phyloP scores from a whole-genome alignment of 2,797 vertebrate genomes.

The Chaetophractus vellerosus region DNA sequence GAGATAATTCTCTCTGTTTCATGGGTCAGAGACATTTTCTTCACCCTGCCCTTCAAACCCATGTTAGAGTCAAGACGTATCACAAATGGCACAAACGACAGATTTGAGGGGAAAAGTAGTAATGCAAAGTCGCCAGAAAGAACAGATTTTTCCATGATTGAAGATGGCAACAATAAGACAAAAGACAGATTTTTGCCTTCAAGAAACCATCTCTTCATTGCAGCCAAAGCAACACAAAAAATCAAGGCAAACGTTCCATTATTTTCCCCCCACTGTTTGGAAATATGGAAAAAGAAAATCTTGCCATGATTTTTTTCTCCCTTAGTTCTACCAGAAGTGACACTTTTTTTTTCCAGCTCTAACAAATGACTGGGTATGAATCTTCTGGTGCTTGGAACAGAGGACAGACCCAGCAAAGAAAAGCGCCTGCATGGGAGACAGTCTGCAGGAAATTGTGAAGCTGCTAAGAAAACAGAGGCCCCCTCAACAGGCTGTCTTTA shows the following conservation, averaged over 20 bases:
- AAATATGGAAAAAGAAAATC: conserved; percentile 82
- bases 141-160: conserved; percentile 85
- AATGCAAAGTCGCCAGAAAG: conserved; percentile 75
- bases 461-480: conserved; percentile 82
- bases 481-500: conserved; percentile 65
- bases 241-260: conserved; percentile 77
- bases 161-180: conserved; percentile 86
- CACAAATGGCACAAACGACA: conserved; percentile 37
- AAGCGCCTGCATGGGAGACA: conserved; percentile 52
- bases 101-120: conserved; percentile 62
- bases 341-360: conserved; percentile 10
- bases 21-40: background rate
- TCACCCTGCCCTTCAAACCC: background rate
- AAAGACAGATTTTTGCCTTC: conserved; percentile 87
- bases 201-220: conserved; percentile 71
- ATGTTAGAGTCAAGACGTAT: conserved; percentile 39
- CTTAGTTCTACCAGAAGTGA: conserved; percentile 75
- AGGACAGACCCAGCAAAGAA: conserved; percentile 56
- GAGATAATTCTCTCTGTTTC: background rate
- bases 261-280: conserved; percentile 83
- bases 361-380: conserved; percentile 61
- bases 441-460: conserved; percentile 82
- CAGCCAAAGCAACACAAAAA: conserved; percentile 83
- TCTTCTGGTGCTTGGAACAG: conserved; percentile 67
- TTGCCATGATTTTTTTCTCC: conserved; percentile 57